Conservation (phyloP, 2,797 vertebrate species). For the Hozukius guyotensis region DNA sequence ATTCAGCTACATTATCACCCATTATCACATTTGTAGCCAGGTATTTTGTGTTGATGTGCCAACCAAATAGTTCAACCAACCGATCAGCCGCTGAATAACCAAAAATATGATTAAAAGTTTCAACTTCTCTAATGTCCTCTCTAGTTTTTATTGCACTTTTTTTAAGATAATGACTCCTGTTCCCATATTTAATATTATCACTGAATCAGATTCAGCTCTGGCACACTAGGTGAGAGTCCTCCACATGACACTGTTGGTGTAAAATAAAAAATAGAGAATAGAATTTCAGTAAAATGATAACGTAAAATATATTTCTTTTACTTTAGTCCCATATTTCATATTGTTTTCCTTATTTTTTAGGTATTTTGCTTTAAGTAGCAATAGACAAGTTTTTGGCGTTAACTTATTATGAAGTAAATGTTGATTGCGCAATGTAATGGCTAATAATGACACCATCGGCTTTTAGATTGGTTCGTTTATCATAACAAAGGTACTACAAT, state of each 20-base stretch:
- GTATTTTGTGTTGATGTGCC: constrained; percentile 3
- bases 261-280: not conserved
- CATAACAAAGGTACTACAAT: constrained; percentile 5
- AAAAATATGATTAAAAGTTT: not conserved
- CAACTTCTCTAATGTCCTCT: not conserved
- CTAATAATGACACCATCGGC: not conserved
- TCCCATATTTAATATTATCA: not conserved
- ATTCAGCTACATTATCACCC: constrained; percentile 13
- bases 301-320: not conserved
- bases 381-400: not conserved
- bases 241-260: too few species aligned
- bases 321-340: not conserved
- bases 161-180: not conserved
- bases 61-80: not conserved
- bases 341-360: not conserved
- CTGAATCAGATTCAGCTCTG: not conserved
- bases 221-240: not conserved
- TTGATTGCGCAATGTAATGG: not conserved
- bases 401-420: not conserved
- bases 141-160: not conserved
- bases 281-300: not conserved
- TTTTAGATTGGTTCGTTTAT: not conserved
- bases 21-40: not conserved
- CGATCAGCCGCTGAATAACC: not conserved
- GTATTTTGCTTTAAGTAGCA: not conserved